Conservation (phyloP, 2,888 invertebrate genomes). For the Bedellia somnulentella region DNA sequence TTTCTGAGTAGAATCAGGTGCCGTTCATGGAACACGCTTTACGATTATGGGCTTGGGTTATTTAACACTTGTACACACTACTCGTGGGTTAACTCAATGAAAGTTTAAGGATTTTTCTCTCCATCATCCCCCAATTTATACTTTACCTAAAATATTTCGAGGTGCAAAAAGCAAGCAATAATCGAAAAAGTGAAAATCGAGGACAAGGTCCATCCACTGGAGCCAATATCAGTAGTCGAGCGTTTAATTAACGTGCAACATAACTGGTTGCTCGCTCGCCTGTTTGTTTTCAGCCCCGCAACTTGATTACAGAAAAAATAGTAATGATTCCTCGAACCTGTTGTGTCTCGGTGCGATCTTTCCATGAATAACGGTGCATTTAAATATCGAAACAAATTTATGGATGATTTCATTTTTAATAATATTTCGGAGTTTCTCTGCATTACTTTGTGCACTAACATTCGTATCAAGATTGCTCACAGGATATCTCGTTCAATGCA, state of each 20-base stretch:
- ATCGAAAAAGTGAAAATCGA: constrained; percentile 41
- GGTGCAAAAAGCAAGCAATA: no score
- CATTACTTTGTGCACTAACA: no score
- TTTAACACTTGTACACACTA: no score
- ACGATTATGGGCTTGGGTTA: no score
- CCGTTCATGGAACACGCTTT: no score
- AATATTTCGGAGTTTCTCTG: not conserved
- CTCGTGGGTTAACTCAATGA: no score
- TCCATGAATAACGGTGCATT: constrained; percentile 49
- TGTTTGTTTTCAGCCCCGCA: constrained; percentile 45
- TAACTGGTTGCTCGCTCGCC: constrained; percentile 12
- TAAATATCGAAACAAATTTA: constrained; percentile 19
- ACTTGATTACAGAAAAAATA: constrained; percentile 39
- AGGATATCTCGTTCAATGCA: no score
- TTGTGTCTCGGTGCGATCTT: constrained; percentile 17
- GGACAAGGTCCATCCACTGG: constrained; percentile 24
- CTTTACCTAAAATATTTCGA: no score
- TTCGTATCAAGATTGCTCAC: no score
- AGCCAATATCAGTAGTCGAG: constrained; percentile 4
- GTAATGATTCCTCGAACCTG: constrained; percentile 35
- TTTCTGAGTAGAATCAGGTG: no score
- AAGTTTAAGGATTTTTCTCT: no score
- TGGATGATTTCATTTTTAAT: not conserved
- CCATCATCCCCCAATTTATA: no score
- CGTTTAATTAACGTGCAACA: constrained; percentile 6